These are phyloP conservation scores for Parascotia fuliginaria DNA, from an alignment of 2,888 invertebrate genomes.

Conservation along the genomic window DNA sequence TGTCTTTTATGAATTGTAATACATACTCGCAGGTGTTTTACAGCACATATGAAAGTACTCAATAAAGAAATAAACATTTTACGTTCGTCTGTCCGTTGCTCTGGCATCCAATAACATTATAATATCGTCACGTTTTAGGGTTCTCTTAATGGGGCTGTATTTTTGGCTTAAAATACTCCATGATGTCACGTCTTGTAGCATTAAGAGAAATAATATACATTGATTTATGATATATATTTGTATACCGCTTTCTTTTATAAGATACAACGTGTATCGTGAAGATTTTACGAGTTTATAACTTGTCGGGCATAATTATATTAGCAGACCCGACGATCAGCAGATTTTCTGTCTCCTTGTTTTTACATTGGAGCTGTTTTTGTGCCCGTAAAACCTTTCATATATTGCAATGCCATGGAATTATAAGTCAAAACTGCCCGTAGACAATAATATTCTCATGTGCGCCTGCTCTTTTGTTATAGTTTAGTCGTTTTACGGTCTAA, in stretches of 20 bases:
- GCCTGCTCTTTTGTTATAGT: too few relatives aligned
- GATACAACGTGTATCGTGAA: neutral
- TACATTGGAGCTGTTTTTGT: too few relatives aligned
- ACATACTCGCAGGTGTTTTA: neutral
- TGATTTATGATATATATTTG: neutral
- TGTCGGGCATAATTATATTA: neutral
- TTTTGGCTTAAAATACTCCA: neutral
- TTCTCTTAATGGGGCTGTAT: neutral
- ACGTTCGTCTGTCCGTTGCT: slow-evolving; percentile 8
- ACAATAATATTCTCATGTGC: too few relatives aligned
- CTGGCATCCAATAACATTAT: slow-evolving; percentile 10
- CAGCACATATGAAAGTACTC: neutral
- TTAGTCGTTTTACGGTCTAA: too few relatives aligned
- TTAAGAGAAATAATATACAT: neutral
- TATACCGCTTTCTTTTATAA: neutral
- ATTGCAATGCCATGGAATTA: too few relatives aligned
- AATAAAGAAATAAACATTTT: slow-evolving; percentile 22
- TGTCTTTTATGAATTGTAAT: too few relatives aligned
- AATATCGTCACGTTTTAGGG: slow-evolving; percentile 12
- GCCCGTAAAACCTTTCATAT: too few relatives aligned
- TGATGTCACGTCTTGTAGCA: neutral
- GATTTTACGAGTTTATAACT: neutral
- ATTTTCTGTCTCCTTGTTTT: too few relatives aligned
- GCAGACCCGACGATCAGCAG: too few relatives aligned
- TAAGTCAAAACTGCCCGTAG: too few relatives aligned